Conservation (phyloP, 2,113 vertebrate genomes). For the Neolamprologus toae region DNA sequence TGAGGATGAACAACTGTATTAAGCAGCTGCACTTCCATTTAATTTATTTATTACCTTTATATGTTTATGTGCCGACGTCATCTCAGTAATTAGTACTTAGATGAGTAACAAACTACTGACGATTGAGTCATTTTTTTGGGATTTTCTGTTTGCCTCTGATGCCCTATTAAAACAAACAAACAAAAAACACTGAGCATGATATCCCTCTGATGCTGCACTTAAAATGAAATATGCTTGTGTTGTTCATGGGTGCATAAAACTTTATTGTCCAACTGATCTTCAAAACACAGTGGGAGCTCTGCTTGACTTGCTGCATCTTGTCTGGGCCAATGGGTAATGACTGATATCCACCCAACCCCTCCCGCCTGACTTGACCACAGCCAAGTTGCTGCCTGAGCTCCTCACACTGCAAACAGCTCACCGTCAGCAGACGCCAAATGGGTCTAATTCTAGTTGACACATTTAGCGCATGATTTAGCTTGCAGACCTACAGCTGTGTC, state of each 20-base stretch:
- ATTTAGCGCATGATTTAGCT: conserved; percentile 78
- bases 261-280: conserved; percentile 40
- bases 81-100: not conserved
- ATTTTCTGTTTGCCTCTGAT: not conserved
- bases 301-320: conserved; percentile 54
- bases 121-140: not conserved
- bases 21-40: not conserved
- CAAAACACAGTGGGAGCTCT: conserved; percentile 35
- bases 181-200: not conserved
- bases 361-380: conserved; percentile 24
- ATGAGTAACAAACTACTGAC: not conserved
- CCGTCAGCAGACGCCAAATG: conserved; percentile 37
- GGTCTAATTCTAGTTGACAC: conserved; percentile 72
- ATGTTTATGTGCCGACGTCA: fast-evolving
- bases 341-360: conserved; percentile 17
- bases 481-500: conserved; percentile 74
- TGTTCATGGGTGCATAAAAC: conserved; percentile 13
- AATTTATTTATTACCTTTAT: not conserved
- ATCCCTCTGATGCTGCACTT: not conserved
- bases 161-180: not conserved
- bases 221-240: conserved; percentile 6
- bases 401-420: conserved; percentile 28
- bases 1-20: not conserved
- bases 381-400: conserved; percentile 49
- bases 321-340: conserved; percentile 38